Evolutionary conservation across 1,140 invertebrate species (phyloP).

Genomic region (Nephila pilipes): DNA sequence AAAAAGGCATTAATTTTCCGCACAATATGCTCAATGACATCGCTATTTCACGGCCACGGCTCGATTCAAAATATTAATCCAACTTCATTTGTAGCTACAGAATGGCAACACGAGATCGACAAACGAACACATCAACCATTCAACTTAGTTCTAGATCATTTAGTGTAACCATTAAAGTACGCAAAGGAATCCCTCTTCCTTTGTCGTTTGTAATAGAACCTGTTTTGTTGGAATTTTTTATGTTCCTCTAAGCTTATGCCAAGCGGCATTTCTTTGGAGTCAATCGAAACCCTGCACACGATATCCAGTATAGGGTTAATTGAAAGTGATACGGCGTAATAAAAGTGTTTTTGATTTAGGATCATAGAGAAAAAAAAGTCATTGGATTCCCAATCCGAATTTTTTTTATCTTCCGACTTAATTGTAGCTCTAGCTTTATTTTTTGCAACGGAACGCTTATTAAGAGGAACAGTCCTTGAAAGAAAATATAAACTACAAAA

Average conservation of each 20-base stretch:
- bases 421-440: constrained; percentile 18
- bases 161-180: constrained; percentile 52
- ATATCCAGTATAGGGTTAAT: constrained; percentile 30
- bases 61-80: neutral
- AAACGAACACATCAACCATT: constrained; percentile 47
- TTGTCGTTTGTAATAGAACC: constrained; percentile 49
- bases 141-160: constrained; percentile 43
- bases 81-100: neutral
- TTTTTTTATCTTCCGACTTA: constrained; percentile 18
- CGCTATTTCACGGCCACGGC: neutral
- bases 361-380: constrained; percentile 37
- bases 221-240: constrained; percentile 44
- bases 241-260: neutral
- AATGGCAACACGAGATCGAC: constrained; percentile 33
- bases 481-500: constrained; percentile 23
- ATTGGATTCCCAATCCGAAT: neutral
- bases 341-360: constrained; percentile 57
- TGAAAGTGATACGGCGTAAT: constrained; percentile 61
- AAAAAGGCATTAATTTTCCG: neutral
- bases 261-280: constrained; percentile 52
- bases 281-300: neutral
- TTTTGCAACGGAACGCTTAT: constrained; percentile 29
- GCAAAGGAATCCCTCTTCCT: neutral
- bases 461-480: constrained; percentile 44
- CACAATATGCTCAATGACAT: neutral